Base-by-base conservation (phyloP, 2,888 invertebrate species). In the Plebejus anna region DNA sequence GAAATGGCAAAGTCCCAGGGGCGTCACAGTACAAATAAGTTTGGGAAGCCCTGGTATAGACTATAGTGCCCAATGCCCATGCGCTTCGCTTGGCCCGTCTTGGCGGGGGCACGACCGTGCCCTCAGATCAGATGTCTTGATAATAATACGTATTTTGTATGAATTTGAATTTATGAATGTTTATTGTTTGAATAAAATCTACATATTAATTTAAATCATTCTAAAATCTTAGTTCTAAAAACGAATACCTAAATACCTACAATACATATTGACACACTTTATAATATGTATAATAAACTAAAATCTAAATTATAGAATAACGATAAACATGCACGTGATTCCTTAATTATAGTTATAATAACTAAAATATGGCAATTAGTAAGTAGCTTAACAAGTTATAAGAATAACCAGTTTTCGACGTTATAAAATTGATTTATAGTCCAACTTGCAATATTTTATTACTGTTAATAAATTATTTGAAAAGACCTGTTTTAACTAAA, bases 371-470 rank as follows among this genome's bases (percentile, higher is more conserved):
- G 13, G 66, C 28, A 36, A 36, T 32, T 66, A 66, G 5, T 66
- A 66, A 36, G 66, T 66, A 36, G 66, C 13, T 16, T 66, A 5
- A 36, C 32, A 4, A 66, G 11, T 66, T 66, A 66, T 66, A 36
- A 5, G 32, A 66, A 66, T 66, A 66, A 66, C 66, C 36, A 32
- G 66, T 66, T 32, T 66, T 66, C 32, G 5, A 36, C 13, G 32
- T 66, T 66, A 32, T 16, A 36, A 66, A 32, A 16, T 66, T 66
- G 66, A 66, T 36, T 11, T 32, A 66, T 36, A 66, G 32, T 66
- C 66, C 32, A 16, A 66, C 66, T 75, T 2, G 28, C 75, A 42
- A 42, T 38, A 28, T 57, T 55, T 55, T 75, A 75, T 32, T 75
- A 66, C 28, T 66, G 22, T 75, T 16, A 16, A 70, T 42, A 22